A percentile compares a stretch with the other conserved stretches of the same genome.
Evolutionary conservation across 1,140 invertebrate genomes (phyloP).

Genomic region (Phthorimaea operculella): DNA sequence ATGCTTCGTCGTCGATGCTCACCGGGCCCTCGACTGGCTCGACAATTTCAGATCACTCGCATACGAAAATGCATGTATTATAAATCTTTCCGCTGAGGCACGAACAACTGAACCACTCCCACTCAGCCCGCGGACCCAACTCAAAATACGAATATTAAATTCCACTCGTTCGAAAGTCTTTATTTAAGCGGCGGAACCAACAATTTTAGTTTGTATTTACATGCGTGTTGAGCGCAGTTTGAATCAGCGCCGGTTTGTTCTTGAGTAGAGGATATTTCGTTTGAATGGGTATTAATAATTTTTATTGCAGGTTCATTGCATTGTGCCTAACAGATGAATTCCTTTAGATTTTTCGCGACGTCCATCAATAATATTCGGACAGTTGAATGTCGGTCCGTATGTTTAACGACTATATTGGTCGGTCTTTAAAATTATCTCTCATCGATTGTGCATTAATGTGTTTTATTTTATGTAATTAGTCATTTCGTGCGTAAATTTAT

Average conservation of each 20-base stretch:
- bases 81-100: conserved; percentile 65
- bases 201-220: conserved; percentile 50
- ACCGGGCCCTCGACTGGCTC: conserved; percentile 28
- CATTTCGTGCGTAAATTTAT: conserved; percentile 5
- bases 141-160: conserved; percentile 64
- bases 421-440: conserved; percentile 37
- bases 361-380: conserved; percentile 61
- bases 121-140: conserved; percentile 47
- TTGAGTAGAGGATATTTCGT: conserved; percentile 19
- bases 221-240: conserved; percentile 34
- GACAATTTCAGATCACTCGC: conserved; percentile 64
- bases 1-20: conserved; percentile 30
- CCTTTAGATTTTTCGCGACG: conserved; percentile 37
- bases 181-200: conserved; percentile 43
- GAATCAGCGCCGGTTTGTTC: conserved; percentile 5
- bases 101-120: conserved; percentile 60
- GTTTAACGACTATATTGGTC: conserved; percentile 43
- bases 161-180: conserved; percentile 57
- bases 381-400: conserved; percentile 37
- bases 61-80: conserved; percentile 64
- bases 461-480: conserved; percentile 32
- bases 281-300: conserved; percentile 62
- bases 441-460: conserved; percentile 34
- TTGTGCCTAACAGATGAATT: conserved; percentile 50
- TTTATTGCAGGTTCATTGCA: conserved; percentile 60